Base-by-base conservation (phyloP, 2,113 vertebrate genomes). In the Mesoclemmys tuberculata region DNA sequence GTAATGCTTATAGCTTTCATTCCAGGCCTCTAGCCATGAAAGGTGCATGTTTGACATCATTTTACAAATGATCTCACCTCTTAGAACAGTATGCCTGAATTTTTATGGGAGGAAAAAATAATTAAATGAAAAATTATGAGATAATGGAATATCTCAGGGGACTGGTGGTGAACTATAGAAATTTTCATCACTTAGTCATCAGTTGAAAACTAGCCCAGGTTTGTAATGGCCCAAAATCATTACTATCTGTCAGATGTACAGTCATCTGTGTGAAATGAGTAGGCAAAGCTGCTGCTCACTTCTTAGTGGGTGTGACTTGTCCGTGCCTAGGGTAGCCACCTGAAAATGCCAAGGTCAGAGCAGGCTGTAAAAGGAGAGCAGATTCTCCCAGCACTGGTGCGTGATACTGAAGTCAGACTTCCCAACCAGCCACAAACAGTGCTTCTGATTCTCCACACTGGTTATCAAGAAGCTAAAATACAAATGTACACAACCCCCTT, bases 51-150 rank as follows among this genome's bases (percentile, higher is more conserved):
- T 80, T 96, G 83, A 6, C 54, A 75, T 56, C 0, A 41, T 87
- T 90, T 89, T 38, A 2, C 22, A 91, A 91, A 35, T 31, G 35
- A 83, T 68, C 6, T 6, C 4, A 44, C 35, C 51, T 54, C 48
- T 82, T 44, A 52, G 35, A 92, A 88, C 18, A 52, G 24, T 85
- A 14, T 13, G 5, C 24, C 26, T 88, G 77, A 95, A 35, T 44
- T 89, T 61, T 93, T 82, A 35, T 55, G 29, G 71, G 83, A 94
- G 29, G 24, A 5, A 89, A 87, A 93, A 90, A n/a, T 78, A 87
- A 71, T 11, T 51, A 77, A 56, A 13, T 74, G 21, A 38, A 56
- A 27, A 79, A 48, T 52, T 85, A 77, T 24, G 14, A 85, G 4
- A 56, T 93, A 84, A 54, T 0, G 1, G 81, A 51, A 52, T 46